A percentile compares a stretch with the other conserved stretches of the same genome.
Conservation (phyloP, 2,113 vertebrate species). For the Rattus rattus region DNA sequence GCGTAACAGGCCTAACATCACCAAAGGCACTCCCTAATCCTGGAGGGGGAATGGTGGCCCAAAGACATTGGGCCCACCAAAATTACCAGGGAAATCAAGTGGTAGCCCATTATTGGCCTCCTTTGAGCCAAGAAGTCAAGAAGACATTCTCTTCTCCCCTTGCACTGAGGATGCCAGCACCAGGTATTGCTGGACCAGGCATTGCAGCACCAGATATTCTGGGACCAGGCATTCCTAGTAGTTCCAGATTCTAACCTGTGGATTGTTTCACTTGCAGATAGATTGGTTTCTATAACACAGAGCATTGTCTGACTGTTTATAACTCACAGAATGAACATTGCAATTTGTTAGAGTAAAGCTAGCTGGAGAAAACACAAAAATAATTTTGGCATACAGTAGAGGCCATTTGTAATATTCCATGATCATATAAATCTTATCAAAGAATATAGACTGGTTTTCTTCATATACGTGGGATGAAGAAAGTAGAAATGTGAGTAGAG, state of each 20-base stretch:
- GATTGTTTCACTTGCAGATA: slow-evolving; percentile 86
- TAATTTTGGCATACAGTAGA: slow-evolving; percentile 77
- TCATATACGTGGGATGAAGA: slow-evolving; percentile 83
- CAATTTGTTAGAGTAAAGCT: slow-evolving; percentile 80
- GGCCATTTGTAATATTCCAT: slow-evolving; percentile 80
- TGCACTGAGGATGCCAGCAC: too few relatives aligned
- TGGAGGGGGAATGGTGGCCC: slow-evolving; percentile 93
- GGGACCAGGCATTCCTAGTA: slow-evolving; percentile 80
- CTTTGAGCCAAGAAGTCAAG: slow-evolving; percentile 90
- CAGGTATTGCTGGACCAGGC: too few relatives aligned
- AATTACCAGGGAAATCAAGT: slow-evolving; percentile 92
- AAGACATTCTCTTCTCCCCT: slow-evolving; percentile 93
- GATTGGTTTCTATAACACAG: slow-evolving; percentile 84
- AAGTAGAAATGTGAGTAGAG: slow-evolving; percentile 83
- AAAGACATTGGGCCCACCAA: slow-evolving; percentile 92
- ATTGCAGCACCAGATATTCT: too few relatives aligned
- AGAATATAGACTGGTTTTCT: slow-evolving; percentile 85
- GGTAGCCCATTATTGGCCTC: slow-evolving; percentile 92
- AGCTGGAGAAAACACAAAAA: slow-evolving; percentile 77
- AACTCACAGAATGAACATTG: slow-evolving; percentile 73
- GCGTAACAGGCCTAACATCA: slow-evolving; percentile 90
- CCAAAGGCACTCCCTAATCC: slow-evolving; percentile 92
- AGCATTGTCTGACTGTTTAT: slow-evolving; percentile 85
- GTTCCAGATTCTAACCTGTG: slow-evolving; percentile 87
- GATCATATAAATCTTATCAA: slow-evolving; percentile 83